These are phyloP conservation scores for Chrysaora quinquecirrha DNA, from an alignment of 30 jellyfish, hydroid and myxozoan species.

Conservation along the genomic window DNA sequence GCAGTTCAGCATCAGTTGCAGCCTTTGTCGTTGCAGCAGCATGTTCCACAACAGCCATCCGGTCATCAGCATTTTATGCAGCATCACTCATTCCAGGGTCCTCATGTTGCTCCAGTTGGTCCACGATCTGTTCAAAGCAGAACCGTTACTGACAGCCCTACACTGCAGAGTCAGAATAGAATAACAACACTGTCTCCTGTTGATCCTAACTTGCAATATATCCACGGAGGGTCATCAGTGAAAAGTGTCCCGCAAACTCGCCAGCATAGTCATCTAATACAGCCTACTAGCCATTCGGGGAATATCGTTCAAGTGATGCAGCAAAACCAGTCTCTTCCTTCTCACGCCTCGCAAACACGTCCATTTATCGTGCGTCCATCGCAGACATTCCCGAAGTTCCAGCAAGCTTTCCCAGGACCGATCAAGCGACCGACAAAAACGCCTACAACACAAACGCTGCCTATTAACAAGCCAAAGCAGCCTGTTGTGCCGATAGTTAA, in stretches of 20 bases:
- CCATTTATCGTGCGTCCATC: slow-evolving; percentile 59
- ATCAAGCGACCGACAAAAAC: slow-evolving; percentile 65
- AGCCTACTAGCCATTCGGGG: slow-evolving; percentile 8
- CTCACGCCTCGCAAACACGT: slow-evolving; percentile 24
- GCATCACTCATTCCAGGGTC: slow-evolving; percentile 50
- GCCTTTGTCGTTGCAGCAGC: slow-evolving; percentile 49
- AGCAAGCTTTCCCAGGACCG: slow-evolving; percentile 76
- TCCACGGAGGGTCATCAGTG: slow-evolving; percentile 53
- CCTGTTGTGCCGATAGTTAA: slow-evolving; percentile 63
- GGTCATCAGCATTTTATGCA: slow-evolving; percentile 40
- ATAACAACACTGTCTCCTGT: slow-evolving; percentile 59
- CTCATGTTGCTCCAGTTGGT: slow-evolving; percentile 93
- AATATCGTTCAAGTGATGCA: slow-evolving; percentile 47
- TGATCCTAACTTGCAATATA: slow-evolving; percentile 50
- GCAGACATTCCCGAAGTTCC: slow-evolving; percentile 43
- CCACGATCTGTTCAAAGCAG: slow-evolving; percentile 88
- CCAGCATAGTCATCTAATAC: slow-evolving; percentile 27
- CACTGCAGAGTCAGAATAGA: slow-evolving; percentile 53
- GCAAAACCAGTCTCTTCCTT: slow-evolving; percentile 42
- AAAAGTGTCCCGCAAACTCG: slow-evolving; percentile 22
- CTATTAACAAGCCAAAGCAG: slow-evolving; percentile 59
- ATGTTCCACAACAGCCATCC: slow-evolving; percentile 41
- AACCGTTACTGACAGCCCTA: slow-evolving; percentile 61
- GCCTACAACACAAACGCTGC: slow-evolving; percentile 11
- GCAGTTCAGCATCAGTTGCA: slow-evolving; percentile 30